A percentile compares a stretch with the other conserved stretches of the same genome.
Evolutionary conservation across 2,113 vertebrate species (phyloP).

Genomic region (Emydura subglobosa): DNA sequence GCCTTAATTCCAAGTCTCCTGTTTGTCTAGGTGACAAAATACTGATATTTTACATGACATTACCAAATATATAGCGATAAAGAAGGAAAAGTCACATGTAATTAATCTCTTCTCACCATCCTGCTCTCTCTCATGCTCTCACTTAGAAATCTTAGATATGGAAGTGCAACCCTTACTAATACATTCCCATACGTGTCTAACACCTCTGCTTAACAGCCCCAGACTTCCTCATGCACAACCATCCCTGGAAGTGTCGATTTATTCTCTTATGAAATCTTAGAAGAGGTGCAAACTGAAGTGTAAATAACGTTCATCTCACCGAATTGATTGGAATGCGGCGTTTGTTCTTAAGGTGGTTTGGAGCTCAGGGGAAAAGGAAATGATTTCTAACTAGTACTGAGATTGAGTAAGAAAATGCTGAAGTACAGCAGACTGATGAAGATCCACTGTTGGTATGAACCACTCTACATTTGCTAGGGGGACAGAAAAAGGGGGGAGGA

Average conservation of each 20-base stretch:
- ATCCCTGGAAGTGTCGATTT: constrained; percentile 82
- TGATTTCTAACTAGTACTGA: constrained; percentile 26
- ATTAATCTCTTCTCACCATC: constrained; percentile 61
- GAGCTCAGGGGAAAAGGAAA: constrained; percentile 33
- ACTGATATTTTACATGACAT: constrained; percentile 33
- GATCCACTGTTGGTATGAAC: background rate
- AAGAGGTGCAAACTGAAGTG: constrained; percentile 85
- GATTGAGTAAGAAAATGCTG: background rate
- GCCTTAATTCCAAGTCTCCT: constrained; percentile 16
- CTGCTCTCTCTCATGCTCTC: constrained; percentile 60
- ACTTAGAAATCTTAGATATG: constrained; percentile 74
- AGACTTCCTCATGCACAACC: constrained; percentile 77
- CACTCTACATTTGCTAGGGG: constrained; percentile 28
- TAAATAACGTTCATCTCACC: constrained; percentile 85
- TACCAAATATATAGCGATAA: constrained; percentile 10
- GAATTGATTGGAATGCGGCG: constrained; percentile 68
- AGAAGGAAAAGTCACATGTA: constrained; percentile 8
- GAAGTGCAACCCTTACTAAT: constrained; percentile 84
- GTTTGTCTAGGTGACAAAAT: background rate
- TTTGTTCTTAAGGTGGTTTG: constrained; percentile 73
- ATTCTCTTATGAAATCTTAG: constrained; percentile 81
- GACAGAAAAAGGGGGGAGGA: background rate
- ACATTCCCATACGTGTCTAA: constrained; percentile 83
- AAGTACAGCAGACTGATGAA: background rate
- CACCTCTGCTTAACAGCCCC: constrained; percentile 80